phyloP scores from a whole-genome alignment of 2,797 vertebrate genomes.

The Gobionotothen gibberifrons region DNA sequence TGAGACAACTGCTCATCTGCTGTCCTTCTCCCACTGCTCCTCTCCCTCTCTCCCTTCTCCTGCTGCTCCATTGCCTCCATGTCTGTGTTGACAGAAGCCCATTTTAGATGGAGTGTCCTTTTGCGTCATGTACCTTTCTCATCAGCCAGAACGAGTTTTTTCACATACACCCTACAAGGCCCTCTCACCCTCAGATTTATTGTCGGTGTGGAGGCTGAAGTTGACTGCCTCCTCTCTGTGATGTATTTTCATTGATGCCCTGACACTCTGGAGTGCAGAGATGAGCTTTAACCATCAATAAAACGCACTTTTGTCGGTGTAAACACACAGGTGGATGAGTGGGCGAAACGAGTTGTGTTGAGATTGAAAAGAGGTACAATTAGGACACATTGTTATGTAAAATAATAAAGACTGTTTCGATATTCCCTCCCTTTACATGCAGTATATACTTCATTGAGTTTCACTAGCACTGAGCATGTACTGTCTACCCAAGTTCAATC shows the following conservation, averaged over 20 bases:
- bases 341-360: constrained; percentile 38
- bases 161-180: constrained; percentile 75
- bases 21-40: constrained; percentile 66
- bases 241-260: constrained; percentile 83
- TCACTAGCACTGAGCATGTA: not conserved
- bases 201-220: constrained; percentile 76
- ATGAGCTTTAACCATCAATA: constrained; percentile 82
- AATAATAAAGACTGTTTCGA: constrained; percentile 6
- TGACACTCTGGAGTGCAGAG: constrained; percentile 71
- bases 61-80: constrained; percentile 49
- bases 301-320: constrained; percentile 74
- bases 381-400: constrained; percentile 27
- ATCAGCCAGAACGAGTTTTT: constrained; percentile 74
- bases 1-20: constrained; percentile 64
- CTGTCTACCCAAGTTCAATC: not conserved
- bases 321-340: constrained; percentile 49
- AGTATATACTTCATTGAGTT: not conserved
- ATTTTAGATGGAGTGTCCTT: constrained; percentile 84
- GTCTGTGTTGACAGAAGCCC: constrained; percentile 71
- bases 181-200: constrained; percentile 82
- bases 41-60: constrained; percentile 38
- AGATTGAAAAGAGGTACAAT: constrained; percentile 32
- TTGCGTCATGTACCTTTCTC: constrained; percentile 82
- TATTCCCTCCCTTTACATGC: constrained; percentile 7
- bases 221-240: constrained; percentile 75